Conservation (phyloP, 2,888 invertebrate species). For the Harpalus rubripes region DNA sequence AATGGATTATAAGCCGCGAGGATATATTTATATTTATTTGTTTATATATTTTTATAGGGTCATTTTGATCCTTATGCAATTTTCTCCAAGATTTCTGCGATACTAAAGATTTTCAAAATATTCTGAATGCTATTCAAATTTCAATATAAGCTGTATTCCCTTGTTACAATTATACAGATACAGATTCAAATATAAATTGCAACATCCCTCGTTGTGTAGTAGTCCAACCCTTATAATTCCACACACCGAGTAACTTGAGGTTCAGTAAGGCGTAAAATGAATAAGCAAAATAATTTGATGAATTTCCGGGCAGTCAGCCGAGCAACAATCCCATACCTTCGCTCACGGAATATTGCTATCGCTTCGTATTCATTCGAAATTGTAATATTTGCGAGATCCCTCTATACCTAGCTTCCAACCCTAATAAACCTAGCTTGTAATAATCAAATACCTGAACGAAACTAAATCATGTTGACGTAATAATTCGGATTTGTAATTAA, state of each 20-base stretch:
- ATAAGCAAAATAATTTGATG: slow-evolving; percentile 53
- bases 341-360: background rate
- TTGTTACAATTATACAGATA: background rate
- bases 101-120: too few relatives aligned
- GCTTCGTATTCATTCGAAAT: slow-evolving; percentile 1
- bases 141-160: too few relatives aligned
- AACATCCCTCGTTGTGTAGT: background rate
- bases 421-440: too few relatives aligned
- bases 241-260: background rate
- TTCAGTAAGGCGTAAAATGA: slow-evolving; percentile 25
- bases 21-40: too few relatives aligned
- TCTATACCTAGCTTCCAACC: too few relatives aligned
- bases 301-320: slow-evolving; percentile 31
- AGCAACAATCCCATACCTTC: background rate
- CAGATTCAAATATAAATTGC: background rate
- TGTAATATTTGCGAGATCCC: background rate
- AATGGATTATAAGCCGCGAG: too few relatives aligned
- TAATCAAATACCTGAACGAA: background rate
- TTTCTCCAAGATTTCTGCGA: too few relatives aligned
- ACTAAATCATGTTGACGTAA: background rate
- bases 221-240: background rate
- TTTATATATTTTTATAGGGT: too few relatives aligned
- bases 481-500: background rate
- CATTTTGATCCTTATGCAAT: too few relatives aligned
- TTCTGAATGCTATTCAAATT: background rate